These are phyloP conservation scores for Sitta europaea DNA, from an alignment of 2,113 vertebrate species.

Conservation along the genomic window DNA sequence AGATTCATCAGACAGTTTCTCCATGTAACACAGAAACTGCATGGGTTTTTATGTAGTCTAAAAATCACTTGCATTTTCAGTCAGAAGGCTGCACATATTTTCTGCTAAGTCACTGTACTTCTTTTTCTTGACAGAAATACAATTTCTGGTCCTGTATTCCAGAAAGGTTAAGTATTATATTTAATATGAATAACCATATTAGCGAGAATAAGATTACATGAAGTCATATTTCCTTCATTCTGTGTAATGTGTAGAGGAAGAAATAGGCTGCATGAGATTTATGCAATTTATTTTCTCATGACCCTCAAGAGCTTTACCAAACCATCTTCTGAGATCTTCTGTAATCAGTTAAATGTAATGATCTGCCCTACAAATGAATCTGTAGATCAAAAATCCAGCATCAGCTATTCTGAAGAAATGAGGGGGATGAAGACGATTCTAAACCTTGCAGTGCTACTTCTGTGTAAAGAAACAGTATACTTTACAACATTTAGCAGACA, in stretches of 20 bases:
- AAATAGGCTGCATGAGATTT: not conserved
- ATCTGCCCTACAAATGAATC: not conserved
- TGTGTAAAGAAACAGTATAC: not conserved
- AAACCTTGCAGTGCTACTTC: not conserved
- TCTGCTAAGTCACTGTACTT: not conserved
- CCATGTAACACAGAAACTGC: not conserved
- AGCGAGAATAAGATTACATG: not conserved
- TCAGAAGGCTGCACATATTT: not conserved
- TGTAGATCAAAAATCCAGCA: not conserved
- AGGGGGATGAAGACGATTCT: not conserved
- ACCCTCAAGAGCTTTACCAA: not conserved
- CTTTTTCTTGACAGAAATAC: not conserved
- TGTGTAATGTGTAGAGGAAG: not conserved
- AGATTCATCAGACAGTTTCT: conserved; percentile 11
- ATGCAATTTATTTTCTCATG: not conserved
- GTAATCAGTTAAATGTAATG: not conserved
- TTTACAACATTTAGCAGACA: not conserved
- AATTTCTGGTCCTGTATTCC: not conserved
- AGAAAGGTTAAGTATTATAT: not conserved
- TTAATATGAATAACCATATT: not conserved
- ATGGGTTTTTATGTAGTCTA: not conserved
- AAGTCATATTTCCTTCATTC: not conserved
- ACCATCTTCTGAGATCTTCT: not conserved
- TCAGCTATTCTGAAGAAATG: not conserved
- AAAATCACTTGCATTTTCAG: conserved; percentile 11